phyloP scores from a whole-genome alignment of 2,888 invertebrate species.

The Papilio elwesi region DNA sequence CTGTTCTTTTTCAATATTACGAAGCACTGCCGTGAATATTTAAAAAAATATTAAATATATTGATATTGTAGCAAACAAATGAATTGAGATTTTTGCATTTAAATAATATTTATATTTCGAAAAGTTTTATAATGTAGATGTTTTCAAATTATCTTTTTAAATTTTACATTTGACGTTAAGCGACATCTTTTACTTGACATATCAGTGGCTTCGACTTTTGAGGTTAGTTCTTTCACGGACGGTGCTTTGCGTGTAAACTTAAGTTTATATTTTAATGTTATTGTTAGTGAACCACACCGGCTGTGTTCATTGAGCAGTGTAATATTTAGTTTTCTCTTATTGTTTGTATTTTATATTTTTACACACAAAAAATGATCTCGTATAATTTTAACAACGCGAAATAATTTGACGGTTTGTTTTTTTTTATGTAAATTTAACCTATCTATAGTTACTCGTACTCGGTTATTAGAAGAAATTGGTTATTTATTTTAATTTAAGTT shows the following conservation, averaged over 20 bases:
- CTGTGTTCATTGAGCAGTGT: slow-evolving; percentile 69
- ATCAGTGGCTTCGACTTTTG: slow-evolving; percentile 20
- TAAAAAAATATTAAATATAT: not conserved
- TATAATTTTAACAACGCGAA: slow-evolving; percentile 62
- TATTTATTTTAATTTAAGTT: slow-evolving; percentile 72
- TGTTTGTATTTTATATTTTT: slow-evolving; percentile 50
- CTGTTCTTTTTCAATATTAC: slow-evolving; percentile 23
- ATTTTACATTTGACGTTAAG: slow-evolving; percentile 5
- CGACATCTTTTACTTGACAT: slow-evolving; percentile 24
- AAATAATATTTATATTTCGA: slow-evolving; percentile 19
- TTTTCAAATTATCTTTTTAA: slow-evolving; percentile 16
- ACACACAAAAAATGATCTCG: slow-evolving; percentile 79
- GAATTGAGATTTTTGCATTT: slow-evolving; percentile 14
- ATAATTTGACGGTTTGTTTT: slow-evolving; percentile 50
- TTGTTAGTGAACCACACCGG: slow-evolving; percentile 68
- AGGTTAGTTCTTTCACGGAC: slow-evolving; percentile 34
- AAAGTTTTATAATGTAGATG: slow-evolving; percentile 13
- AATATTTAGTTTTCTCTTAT: slow-evolving; percentile 53
- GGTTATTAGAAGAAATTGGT: slow-evolving; percentile 74
- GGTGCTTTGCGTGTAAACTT: slow-evolving; percentile 34
- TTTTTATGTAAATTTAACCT: slow-evolving; percentile 48
- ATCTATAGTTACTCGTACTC: slow-evolving; percentile 55
- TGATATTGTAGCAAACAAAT: slow-evolving; percentile 12
- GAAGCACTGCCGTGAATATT: slow-evolving; percentile 35
- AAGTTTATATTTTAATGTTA: slow-evolving; percentile 38